Conservation (phyloP, 2,888 invertebrate species). For the Phania funesta region DNA sequence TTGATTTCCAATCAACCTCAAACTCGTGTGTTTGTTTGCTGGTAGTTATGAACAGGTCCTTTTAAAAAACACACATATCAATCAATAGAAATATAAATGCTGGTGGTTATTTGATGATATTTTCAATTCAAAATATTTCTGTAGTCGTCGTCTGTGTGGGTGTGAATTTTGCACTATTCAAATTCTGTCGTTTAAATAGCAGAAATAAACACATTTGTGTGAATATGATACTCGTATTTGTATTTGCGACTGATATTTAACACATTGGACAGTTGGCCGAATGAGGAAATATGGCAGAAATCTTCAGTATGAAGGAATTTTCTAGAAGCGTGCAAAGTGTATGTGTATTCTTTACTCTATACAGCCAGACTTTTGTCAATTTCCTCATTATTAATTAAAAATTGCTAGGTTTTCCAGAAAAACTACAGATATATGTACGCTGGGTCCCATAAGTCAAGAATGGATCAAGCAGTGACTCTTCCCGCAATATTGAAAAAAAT, state of each 20-base stretch:
- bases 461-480: no score
- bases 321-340: no score
- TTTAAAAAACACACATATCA: neutral
- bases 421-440: no score
- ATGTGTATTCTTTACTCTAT: no score
- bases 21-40: neutral
- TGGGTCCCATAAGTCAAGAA: no score
- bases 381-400: no score
- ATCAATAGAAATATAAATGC: conserved; percentile 34
- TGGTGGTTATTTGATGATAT: conserved; percentile 50
- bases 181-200: conserved; percentile 35
- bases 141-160: neutral
- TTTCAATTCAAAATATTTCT: conserved; percentile 15
- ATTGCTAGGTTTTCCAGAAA: no score
- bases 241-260: neutral
- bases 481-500: no score
- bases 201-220: conserved; percentile 1
- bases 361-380: no score
- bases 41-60: neutral
- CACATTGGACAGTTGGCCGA: neutral
- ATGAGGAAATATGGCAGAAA: neutral
- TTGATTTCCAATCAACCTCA: no score
- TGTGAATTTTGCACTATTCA: conserved; percentile 33
- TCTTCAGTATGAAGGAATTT: neutral
- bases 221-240: neutral